Evolutionary conservation across 2,888 invertebrate species (phyloP), one percentile per base, ranked within the genome.

Genomic region (Pammene aurita): DNA sequence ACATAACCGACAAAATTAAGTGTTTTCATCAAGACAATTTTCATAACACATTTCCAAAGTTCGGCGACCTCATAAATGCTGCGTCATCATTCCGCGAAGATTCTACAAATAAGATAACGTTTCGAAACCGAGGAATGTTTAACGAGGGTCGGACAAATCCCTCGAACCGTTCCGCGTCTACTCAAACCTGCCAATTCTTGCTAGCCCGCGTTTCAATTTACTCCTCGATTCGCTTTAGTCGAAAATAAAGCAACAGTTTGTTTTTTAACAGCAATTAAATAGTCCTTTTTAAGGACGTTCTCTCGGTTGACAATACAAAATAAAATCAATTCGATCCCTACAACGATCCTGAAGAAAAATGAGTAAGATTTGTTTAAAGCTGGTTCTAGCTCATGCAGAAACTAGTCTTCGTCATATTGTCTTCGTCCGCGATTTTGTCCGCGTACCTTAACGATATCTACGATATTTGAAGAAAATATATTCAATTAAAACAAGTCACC

Each of bases 111-210:
- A 85, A 85, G 82, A 85, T 85, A 86, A 83, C 80, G 79, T 77
- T 74, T 75, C 77, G n/a, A n/a, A n/a, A n/a, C n/a, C n/a, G 4
- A 4, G 26, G 26, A 26, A 76, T 80, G 79, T 83, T 88, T 87
- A 87, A 87, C 83, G 86, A 87, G 85, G 87, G 87, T 84, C 82
- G 78, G 80, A 85, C 84, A 85, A 87, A 87, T 86, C 85, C 85
- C 78, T 26, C 26, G 26, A 26, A 85, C 78, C 80, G 80, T 79
- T 75, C 76, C 77, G 78, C 74, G 26, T 26, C 80, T 82, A 77
- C 80, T 84, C 84, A 80, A 84, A 83, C 82, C 83, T 81, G 80
- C 80, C 85, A 78, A 83, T 84, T 82, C 77, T 72, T 77, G 79
- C 77, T 80, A 78, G 76, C 82, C 81, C 83, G 81, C 80, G 80